Conservation (phyloP, 30 jellyfish, hydroid and myxozoan species). For the Phacellophora camtschatica region DNA sequence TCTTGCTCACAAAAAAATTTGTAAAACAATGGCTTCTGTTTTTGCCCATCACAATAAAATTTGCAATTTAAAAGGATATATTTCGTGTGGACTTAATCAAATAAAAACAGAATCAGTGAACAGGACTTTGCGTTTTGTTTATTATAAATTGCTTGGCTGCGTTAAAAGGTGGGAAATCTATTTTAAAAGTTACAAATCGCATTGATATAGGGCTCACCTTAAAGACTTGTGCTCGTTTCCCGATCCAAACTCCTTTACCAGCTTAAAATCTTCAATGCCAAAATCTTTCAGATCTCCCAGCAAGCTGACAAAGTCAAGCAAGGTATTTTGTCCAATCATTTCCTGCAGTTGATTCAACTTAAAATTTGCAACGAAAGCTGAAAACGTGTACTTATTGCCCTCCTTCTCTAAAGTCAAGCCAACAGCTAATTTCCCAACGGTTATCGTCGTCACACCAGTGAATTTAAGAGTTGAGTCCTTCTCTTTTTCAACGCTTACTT, state of each 20-base stretch:
- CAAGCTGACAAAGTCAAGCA: not conserved
- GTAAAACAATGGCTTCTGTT: too few relatives aligned
- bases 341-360: conserved; percentile 42
- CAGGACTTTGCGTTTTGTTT: not conserved
- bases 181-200: not conserved
- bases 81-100: too few relatives aligned
- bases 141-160: not conserved
- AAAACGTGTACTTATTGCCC: conserved; percentile 21
- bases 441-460: conserved; percentile 57
- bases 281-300: conserved; percentile 54
- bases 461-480: conserved; percentile 15
- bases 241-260: conserved; percentile 41
- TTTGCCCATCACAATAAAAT: too few relatives aligned
- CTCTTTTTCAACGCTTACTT: conserved; percentile 20
- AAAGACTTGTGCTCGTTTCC: conserved; percentile 24
- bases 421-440: conserved; percentile 53
- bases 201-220: conserved; percentile 3
- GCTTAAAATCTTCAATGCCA: conserved; percentile 67
- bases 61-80: too few relatives aligned
- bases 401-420: conserved; percentile 54
- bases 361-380: conserved; percentile 63
- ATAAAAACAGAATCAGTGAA: too few relatives aligned
- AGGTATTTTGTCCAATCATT: conserved; percentile 23
- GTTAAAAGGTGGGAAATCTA: not conserved
- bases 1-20: too few relatives aligned